Conservation (phyloP, 2,797 vertebrate genomes). For the Smutsia gigantea region DNA sequence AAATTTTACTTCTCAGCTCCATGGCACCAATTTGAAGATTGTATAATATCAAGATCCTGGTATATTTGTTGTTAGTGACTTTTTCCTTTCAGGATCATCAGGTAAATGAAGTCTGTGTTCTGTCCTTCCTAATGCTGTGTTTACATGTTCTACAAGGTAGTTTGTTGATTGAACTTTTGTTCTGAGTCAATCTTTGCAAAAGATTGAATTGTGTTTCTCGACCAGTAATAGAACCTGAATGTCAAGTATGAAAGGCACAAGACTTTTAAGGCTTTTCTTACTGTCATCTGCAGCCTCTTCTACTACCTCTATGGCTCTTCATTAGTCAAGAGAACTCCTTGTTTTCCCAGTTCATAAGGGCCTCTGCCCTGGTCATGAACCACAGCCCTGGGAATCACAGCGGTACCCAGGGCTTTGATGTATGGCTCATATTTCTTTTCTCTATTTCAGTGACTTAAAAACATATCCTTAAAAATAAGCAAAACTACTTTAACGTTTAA, state of each 20-base stretch:
- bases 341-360: background rate
- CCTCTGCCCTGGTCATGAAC: background rate
- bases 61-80: background rate
- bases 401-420: background rate
- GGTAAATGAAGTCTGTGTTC: background rate
- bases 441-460: constrained; percentile 5
- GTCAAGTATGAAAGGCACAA: background rate
- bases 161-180: background rate
- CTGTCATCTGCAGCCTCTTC: background rate
- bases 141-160: background rate
- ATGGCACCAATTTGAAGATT: background rate
- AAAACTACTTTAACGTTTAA: constrained; percentile 54
- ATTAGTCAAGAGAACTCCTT: background rate
- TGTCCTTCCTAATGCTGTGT: background rate
- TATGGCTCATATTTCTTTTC: constrained; percentile 24
- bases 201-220: background rate
- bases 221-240: background rate
- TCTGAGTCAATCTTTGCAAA: constrained; percentile 14
- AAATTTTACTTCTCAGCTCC: background rate
- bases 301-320: background rate
- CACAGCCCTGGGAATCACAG: background rate
- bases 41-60: background rate
- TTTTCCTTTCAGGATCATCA: background rate
- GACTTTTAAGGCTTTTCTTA: background rate
- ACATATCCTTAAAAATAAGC: constrained; percentile 55